phyloP scores from a whole-genome alignment of 2,888 invertebrate genomes.

The Odontomyia ornata region DNA sequence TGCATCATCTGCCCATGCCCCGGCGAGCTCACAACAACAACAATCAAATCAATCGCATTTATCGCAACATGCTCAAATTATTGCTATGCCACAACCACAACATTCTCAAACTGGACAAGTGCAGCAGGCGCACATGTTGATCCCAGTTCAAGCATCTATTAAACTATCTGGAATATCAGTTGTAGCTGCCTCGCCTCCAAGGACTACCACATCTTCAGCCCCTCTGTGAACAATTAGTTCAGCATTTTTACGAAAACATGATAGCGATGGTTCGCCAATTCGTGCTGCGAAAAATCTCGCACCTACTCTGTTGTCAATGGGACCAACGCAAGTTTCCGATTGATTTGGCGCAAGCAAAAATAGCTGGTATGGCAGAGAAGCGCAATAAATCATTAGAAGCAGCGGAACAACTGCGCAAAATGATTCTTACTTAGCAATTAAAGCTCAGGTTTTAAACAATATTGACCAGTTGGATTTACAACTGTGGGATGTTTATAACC shows the following conservation, averaged over 20 bases:
- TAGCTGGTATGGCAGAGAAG: too few species aligned
- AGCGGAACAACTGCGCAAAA: too few species aligned
- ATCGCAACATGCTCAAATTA: constrained; percentile 50
- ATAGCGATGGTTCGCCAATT: constrained; percentile 75
- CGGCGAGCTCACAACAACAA: constrained; percentile 28
- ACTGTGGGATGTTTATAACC: too few species aligned
- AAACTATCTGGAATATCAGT: constrained; percentile 40
- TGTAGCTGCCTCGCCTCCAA: constrained; percentile 63
- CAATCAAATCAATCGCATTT: constrained; percentile 44
- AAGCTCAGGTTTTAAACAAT: too few species aligned
- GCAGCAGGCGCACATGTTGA: constrained; percentile 58
- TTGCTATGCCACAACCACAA: constrained; percentile 55
- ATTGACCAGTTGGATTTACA: too few species aligned
- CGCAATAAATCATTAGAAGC: too few species aligned
- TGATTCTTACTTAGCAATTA: too few species aligned
- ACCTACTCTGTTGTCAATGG: constrained; percentile 61
- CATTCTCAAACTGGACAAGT: constrained; percentile 53
- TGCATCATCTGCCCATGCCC: constrained; percentile 6
- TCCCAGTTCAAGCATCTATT: constrained; percentile 56
- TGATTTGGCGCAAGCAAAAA: too few species aligned
- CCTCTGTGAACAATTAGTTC: constrained; percentile 51
- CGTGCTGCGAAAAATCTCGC: constrained; percentile 73
- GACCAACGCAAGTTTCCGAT: not conserved
- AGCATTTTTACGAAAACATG: constrained; percentile 85
- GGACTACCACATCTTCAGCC: constrained; percentile 62